Evolutionary conservation across 2,797 vertebrate genomes (phyloP), one percentile per base, ranked within the genome.

Genomic region (Danio kyathit): DNA sequence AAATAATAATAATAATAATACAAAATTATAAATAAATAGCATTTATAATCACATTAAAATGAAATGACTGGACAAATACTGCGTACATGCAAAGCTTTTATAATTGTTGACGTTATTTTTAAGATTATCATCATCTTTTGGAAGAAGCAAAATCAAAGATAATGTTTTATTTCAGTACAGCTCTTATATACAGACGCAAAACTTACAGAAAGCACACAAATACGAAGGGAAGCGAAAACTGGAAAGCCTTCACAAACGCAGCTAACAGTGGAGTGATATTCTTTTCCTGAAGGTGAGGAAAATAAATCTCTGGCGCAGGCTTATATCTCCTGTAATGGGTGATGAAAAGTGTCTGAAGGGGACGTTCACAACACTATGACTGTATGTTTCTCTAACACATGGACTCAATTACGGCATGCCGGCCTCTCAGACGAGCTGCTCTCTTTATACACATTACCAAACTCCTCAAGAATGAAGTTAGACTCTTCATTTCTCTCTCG

Each of bases 401-500:
- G 92, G 91, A 91, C 92, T 93, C 89, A 90, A 91, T 95, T 93
- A 94, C 80, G 84, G 86, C 90, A 92, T 93, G 93, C 90, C 92
- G 89, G 88, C 86, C 87, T 89, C 88, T 81, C 84, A 87, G 82
- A 84, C 81, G 88, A 43, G 64, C 89, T 89, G 89, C 86, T 87
- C 87, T 88, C 80, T 84, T 84, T 91, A 90, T 56, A 38, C 70
- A 89, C 90, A 90, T 89, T 90, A 87, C 83, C 76, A 54, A 76
- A 76, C 63, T 29, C 10, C 63, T 56, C 51, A 76, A 66, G 63
- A 76, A 66, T 76, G 63, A 76, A 66, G 61, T 46, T 56, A 1
- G 14, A 29, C 19, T 2, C 5, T 76, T 65, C 46, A 65, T 76
- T 66, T 56, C 49, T 54, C 61, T 0, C 40, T 29, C 49, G 17